These are phyloP conservation scores for Apocheima hispidaria DNA, from an alignment of 2,888 invertebrate genomes.

Conservation along the genomic window DNA sequence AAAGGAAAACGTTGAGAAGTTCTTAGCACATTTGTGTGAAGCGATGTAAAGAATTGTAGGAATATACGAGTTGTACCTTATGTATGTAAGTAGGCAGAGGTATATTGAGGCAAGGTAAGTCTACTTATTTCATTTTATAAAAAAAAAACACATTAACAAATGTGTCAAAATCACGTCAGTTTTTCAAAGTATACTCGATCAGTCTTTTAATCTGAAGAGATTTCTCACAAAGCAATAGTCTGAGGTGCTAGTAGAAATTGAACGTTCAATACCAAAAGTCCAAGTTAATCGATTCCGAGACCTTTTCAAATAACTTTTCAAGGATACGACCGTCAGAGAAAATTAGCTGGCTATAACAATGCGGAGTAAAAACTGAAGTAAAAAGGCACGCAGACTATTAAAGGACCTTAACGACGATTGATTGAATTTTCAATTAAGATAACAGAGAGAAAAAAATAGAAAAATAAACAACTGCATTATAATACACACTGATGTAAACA, in stretches of 20 bases:
- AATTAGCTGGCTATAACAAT: constrained; percentile 72
- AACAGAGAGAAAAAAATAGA: constrained; percentile 65
- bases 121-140: no score
- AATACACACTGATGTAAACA: no score
- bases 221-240: background rate
- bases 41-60: background rate
- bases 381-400: constrained; percentile 74
- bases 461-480: no score
- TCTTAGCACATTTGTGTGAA: background rate
- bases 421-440: constrained; percentile 85
- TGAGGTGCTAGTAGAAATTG: background rate
- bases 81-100: no score
- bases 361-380: constrained; percentile 70
- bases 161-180: no score
- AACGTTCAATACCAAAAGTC: background rate
- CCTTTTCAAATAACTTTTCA: constrained; percentile 45
- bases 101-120: no score
- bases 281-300: constrained; percentile 36
- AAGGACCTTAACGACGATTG: constrained; percentile 77
- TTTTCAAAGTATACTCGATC: background rate
- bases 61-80: background rate
- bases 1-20: constrained; percentile 4
- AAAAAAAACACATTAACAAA: no score
- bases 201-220: background rate
- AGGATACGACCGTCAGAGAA: constrained; percentile 56